These are phyloP conservation scores for Hymenochirus boettgeri DNA, from an alignment of 2,113 vertebrate genomes.

Conservation along the genomic window DNA sequence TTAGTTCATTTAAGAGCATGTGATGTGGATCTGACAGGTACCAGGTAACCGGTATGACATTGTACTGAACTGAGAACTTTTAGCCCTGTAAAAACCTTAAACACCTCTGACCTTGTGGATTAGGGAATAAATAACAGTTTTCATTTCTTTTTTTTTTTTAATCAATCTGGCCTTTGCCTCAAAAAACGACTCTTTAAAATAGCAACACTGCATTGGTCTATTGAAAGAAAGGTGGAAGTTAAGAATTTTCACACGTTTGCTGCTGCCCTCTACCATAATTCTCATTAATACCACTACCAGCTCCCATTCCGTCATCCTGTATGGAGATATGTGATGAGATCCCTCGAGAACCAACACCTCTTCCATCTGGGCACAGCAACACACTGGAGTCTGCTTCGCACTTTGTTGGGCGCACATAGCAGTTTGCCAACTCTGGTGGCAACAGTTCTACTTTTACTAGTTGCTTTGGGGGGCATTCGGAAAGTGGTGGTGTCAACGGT, in stretches of 20 bases:
- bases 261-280: conserved; percentile 5
- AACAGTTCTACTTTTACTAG: conserved; percentile 36
- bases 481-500: neutral
- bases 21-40: no score
- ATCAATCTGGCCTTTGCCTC: no score
- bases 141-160: no score
- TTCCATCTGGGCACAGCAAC: conserved; percentile 73
- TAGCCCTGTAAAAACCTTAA: no score
- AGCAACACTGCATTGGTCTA: no score
- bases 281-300: neutral
- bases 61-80: no score
- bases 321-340: neutral
- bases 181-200: no score
- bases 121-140: no score
- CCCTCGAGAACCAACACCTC: conserved; percentile 13
- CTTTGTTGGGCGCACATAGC: conserved; percentile 81
- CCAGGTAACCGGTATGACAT: no score
- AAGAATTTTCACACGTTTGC: conserved; percentile 22
- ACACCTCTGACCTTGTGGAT: no score
- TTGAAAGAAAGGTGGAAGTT: no score
- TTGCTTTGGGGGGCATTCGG: conserved; percentile 5
- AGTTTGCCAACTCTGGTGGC: conserved; percentile 51
- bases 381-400: conserved; percentile 95
- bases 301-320: conserved; percentile 18
- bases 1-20: no score